Evolutionary conservation across 2,113 vertebrate genomes (phyloP).

Genomic region (Hyaena hyaena): DNA sequence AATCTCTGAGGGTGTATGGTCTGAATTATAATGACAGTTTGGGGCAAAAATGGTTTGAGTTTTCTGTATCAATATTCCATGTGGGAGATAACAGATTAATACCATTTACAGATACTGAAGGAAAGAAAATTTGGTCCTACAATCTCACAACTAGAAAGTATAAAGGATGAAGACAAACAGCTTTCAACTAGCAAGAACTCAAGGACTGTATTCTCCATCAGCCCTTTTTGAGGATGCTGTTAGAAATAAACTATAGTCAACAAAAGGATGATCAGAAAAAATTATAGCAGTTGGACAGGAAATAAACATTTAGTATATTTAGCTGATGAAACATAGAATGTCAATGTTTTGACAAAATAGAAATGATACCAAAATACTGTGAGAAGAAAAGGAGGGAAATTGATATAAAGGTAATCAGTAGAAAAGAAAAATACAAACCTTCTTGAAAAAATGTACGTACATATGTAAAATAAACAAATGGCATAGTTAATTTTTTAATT

Average conservation of each 20-base stretch:
- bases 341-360: conserved; percentile 2
- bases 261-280: background rate
- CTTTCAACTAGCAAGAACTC: background rate
- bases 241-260: background rate
- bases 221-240: background rate
- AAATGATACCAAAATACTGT: background rate
- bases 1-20: background rate
- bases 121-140: background rate
- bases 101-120: background rate
- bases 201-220: background rate
- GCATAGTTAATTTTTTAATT: background rate
- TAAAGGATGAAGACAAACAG: background rate
- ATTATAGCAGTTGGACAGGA: background rate
- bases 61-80: background rate
- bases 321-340: background rate
- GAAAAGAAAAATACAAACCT: background rate
- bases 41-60: background rate
- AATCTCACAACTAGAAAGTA: background rate
- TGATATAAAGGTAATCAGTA: background rate
- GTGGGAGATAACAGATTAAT: background rate
- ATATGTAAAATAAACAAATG: background rate
- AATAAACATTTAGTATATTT: background rate
- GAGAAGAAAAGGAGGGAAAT: background rate
- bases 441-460: background rate
- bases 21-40: background rate